These are phyloP conservation scores for Siderastrea siderea DNA, from an alignment of 92 coral and sea anemone species.

Conservation along the genomic window DNA sequence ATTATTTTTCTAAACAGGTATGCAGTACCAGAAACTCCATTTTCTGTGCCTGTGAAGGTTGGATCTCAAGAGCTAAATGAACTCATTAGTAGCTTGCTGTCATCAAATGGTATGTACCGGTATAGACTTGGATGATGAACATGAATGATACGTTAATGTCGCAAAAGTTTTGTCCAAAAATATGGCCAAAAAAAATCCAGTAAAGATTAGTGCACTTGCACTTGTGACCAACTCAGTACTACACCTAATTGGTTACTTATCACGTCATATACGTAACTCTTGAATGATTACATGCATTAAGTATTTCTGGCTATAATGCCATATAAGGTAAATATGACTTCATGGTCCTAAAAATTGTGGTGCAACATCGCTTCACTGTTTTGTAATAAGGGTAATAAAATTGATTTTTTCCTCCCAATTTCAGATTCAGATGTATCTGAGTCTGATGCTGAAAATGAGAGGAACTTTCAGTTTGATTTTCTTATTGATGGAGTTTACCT, in stretches of 20 bases:
- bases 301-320: too few relatives aligned
- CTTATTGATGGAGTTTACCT: conserved; percentile 89
- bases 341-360: too few relatives aligned
- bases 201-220: too few relatives aligned
- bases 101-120: conserved; percentile 53
- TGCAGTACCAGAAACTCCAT: conserved; percentile 87
- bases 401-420: not conserved
- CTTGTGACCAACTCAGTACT: too few relatives aligned
- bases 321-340: too few relatives aligned
- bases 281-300: not conserved
- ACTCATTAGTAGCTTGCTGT: conserved; percentile 86
- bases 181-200: too few relatives aligned
- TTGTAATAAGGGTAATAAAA: not conserved
- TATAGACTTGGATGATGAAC: not conserved
- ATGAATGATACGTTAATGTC: too few relatives aligned
- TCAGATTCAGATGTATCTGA: conserved; percentile 66
- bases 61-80: conserved; percentile 90
- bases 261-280: too few relatives aligned
- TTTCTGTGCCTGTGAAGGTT: conserved; percentile 86
- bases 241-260: too few relatives aligned
- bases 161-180: too few relatives aligned
- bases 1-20: conserved; percentile 58
- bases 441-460: conserved; percentile 72
- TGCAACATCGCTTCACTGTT: too few relatives aligned
- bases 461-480: conserved; percentile 83